phyloP scores from a whole-genome alignment of 92 coral and sea anemone genomes.

The Palythoa heliodiscus region DNA sequence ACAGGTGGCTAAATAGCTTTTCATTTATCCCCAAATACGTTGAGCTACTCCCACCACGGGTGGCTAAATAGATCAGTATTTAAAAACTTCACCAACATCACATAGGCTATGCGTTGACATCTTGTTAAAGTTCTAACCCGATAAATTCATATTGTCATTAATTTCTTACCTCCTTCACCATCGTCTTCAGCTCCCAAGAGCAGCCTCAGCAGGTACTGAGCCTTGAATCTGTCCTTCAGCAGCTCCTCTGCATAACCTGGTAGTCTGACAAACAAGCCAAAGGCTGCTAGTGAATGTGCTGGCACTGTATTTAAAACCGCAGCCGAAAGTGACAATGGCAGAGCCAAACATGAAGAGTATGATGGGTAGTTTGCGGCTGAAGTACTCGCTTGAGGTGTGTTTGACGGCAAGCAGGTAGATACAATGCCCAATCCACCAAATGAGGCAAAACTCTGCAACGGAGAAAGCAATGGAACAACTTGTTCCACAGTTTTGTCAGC shows the following conservation, averaged over 20 bases:
- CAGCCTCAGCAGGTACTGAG: slow-evolving; percentile 87
- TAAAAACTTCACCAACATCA: no score
- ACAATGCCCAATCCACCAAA: slow-evolving; percentile 87
- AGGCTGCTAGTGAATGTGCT: slow-evolving; percentile 95
- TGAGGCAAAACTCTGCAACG: slow-evolving; percentile 81
- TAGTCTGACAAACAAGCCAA: slow-evolving; percentile 92
- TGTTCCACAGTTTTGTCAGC: slow-evolving; percentile 2
- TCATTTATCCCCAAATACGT: no score
- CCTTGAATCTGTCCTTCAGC: slow-evolving; percentile 80
- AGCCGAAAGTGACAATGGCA: slow-evolving; percentile 80
- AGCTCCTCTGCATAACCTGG: slow-evolving; percentile 88
- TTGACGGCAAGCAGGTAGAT: slow-evolving; percentile 76
- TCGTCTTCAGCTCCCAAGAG: slow-evolving; percentile 96
- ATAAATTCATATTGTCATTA: not conserved
- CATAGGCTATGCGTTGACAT: no score
- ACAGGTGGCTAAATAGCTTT: no score
- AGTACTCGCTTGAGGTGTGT: slow-evolving; percentile 51
- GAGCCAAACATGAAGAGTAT: slow-evolving; percentile 48
- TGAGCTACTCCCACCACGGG: no score
- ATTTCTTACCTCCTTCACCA: slow-evolving; percentile 88
- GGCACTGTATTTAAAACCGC: slow-evolving; percentile 91
- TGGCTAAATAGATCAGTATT: no score
- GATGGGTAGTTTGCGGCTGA: slow-evolving; percentile 30
- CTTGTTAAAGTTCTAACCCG: no score
- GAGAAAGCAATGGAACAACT: slow-evolving; percentile 61